phyloP scores from a whole-genome alignment of 1,140 invertebrate genomes.

The Anoplophora glabripennis region DNA sequence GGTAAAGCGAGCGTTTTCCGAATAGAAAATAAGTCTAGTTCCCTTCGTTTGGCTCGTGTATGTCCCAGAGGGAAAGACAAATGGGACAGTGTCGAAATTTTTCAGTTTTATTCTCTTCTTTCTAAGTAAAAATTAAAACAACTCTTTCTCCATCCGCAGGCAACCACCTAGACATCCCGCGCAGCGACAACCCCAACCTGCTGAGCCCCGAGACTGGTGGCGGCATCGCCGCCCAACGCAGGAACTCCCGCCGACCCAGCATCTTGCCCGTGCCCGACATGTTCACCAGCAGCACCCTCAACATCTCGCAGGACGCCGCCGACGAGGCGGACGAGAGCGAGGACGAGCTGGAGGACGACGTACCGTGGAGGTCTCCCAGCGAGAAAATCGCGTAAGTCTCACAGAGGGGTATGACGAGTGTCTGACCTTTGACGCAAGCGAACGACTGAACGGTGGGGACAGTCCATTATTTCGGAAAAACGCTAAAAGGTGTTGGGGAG shows the following conservation, averaged over 20 bases:
- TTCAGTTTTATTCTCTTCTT: too few relatives aligned
- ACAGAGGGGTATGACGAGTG: too few relatives aligned
- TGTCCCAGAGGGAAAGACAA: too few relatives aligned
- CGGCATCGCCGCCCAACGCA: conserved; percentile 63
- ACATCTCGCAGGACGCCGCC: conserved; percentile 69
- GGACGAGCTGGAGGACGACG: conserved; percentile 84
- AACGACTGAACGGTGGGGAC: too few relatives aligned
- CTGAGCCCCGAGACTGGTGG: conserved; percentile 65
- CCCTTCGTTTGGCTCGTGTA: too few relatives aligned
- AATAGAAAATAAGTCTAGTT: too few relatives aligned
- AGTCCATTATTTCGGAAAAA: too few relatives aligned
- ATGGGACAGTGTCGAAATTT: too few relatives aligned
- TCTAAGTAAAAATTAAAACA: too few relatives aligned
- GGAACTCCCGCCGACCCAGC: conserved; percentile 80
- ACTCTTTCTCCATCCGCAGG: conserved; percentile 33
- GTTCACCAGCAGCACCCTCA: conserved; percentile 74
- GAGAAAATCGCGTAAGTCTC: conserved; percentile 84
- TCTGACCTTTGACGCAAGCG: too few relatives aligned
- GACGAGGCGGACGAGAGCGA: conserved; percentile 78
- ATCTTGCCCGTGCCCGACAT: conserved; percentile 87
- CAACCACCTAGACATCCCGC: conserved; percentile 75
- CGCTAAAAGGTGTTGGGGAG: too few relatives aligned
- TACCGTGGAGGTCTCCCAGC: conserved; percentile 82
- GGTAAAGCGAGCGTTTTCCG: conserved; percentile 32
- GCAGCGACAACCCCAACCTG: conserved; percentile 73